A percentile compares a stretch with the other conserved stretches of the same genome.
Evolutionary conservation across 2,797 vertebrate species (phyloP).

Genomic region (Rhadinocentrus ornatus): DNA sequence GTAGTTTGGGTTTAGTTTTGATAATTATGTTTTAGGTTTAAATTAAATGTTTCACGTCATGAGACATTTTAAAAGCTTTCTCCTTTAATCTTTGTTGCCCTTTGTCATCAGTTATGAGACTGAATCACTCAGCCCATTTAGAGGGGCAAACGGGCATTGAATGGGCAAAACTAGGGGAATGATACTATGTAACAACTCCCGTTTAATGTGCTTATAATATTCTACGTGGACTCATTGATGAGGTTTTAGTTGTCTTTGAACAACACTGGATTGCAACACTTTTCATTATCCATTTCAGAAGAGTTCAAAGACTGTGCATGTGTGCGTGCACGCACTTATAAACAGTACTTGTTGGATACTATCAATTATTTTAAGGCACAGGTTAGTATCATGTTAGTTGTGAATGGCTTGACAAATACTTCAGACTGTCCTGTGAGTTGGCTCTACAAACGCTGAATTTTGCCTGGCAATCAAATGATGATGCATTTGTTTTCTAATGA

Average conservation of each 20-base stretch:
- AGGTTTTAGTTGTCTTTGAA: not conserved
- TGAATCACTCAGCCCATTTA: not conserved
- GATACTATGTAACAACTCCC: not conserved
- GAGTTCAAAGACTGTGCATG: not conserved
- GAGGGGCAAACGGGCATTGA: not conserved
- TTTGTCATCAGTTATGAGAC: not conserved
- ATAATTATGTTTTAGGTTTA: not conserved
- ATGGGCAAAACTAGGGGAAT: not conserved
- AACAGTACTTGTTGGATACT: not conserved
- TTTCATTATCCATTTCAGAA: not conserved
- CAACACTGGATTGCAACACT: not conserved
- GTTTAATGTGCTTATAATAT: not conserved
- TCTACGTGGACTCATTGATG: not conserved
- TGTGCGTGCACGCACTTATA: not conserved
- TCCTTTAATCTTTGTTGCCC: not conserved
- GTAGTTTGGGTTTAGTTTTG: not conserved
- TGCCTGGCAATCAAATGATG: not conserved
- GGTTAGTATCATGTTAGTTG: not conserved
- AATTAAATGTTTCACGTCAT: not conserved
- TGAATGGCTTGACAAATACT: not conserved
- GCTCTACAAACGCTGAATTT: not conserved
- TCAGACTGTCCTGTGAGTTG: not conserved
- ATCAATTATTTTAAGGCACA: too few relatives aligned
- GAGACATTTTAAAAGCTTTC: not conserved
- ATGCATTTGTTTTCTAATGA: constrained; percentile 4